A percentile compares a stretch with the other conserved stretches of the same genome.
These are phyloP conservation scores for Rhinella marina DNA, from an alignment of 2,797 vertebrate species.

Conservation along the genomic window DNA sequence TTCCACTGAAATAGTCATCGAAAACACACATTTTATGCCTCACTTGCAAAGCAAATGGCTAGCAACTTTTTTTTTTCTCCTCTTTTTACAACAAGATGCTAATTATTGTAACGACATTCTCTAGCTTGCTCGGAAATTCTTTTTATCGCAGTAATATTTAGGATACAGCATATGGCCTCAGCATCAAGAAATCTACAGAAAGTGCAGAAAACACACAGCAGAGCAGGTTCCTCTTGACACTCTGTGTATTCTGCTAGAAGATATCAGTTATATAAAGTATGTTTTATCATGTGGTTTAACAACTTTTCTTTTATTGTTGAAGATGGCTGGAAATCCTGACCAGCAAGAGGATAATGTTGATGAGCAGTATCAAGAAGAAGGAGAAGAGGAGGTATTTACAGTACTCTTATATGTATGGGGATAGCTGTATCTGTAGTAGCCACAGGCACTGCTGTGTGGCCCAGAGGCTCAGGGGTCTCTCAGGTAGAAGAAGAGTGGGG, in stretches of 20 bases:
- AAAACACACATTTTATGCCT: conserved; percentile 55
- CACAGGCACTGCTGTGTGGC: too few species aligned
- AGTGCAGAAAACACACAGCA: background rate
- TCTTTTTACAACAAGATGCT: conserved; percentile 34
- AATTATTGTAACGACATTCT: conserved; percentile 50
- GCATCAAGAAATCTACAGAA: conserved; percentile 2
- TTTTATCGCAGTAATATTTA: background rate
- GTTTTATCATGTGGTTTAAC: conserved; percentile 14
- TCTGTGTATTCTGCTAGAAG: background rate
- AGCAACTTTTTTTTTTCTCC: conserved; percentile 5
- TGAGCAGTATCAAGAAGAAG: conserved; percentile 95
- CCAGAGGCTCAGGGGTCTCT: background rate
- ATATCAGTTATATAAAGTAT: background rate
- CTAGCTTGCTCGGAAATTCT: conserved; percentile 25
- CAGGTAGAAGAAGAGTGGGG: background rate
- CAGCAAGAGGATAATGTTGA: conserved; percentile 94
- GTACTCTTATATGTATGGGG: background rate
- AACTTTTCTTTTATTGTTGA: conserved; percentile 48
- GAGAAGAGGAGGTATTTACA: conserved; percentile 88
- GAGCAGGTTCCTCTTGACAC: background rate
- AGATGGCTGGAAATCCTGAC: conserved; percentile 97
- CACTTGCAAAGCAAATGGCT: conserved; percentile 54
- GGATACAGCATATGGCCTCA: background rate
- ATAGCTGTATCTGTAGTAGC: background rate
- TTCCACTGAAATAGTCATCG: conserved; percentile 35